phyloP scores from a whole-genome alignment of 2,888 invertebrate genomes.

The Eustalomyia histrio region DNA sequence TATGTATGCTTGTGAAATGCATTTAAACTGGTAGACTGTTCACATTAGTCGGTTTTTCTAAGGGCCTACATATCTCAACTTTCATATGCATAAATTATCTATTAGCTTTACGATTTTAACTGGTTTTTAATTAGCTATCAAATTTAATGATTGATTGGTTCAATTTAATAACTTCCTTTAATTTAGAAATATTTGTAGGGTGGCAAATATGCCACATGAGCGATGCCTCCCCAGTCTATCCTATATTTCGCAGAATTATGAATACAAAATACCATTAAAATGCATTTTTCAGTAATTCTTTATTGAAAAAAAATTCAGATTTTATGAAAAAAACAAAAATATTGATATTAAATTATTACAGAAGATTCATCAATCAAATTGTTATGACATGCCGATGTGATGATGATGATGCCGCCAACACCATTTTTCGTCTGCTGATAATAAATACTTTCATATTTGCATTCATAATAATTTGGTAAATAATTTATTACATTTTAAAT shows the following conservation, averaged over 20 bases:
- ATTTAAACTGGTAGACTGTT: too few species aligned
- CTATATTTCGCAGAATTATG: background rate
- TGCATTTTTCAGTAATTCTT: background rate
- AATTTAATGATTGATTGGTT: too few species aligned
- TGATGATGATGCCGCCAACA: conserved; percentile 42
- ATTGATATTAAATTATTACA: conserved; percentile 37
- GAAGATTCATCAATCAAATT: conserved; percentile 59
- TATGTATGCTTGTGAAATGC: too few species aligned
- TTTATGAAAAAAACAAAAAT: conserved; percentile 20
- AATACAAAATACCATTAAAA: background rate
- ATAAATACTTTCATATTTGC: conserved; percentile 13
- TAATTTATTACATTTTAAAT: conserved; percentile 50
- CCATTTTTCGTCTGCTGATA: conserved; percentile 25
- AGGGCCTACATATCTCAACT: too few species aligned
- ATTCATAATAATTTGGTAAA: conserved; percentile 35
- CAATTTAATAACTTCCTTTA: too few species aligned
- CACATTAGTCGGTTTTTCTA: too few species aligned
- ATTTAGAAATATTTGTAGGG: too few species aligned
- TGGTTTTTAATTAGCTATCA: too few species aligned
- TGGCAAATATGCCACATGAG: too few species aligned
- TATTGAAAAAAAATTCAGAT: conserved; percentile 6
- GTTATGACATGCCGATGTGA: conserved; percentile 55
- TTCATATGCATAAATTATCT: too few species aligned
- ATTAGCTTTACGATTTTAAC: too few species aligned
- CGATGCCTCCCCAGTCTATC: too few species aligned